Evolutionary conservation across 2,797 vertebrate species (phyloP), one percentile per base, ranked within the genome.

Genomic region (Emydoidea blandingii): DNA sequence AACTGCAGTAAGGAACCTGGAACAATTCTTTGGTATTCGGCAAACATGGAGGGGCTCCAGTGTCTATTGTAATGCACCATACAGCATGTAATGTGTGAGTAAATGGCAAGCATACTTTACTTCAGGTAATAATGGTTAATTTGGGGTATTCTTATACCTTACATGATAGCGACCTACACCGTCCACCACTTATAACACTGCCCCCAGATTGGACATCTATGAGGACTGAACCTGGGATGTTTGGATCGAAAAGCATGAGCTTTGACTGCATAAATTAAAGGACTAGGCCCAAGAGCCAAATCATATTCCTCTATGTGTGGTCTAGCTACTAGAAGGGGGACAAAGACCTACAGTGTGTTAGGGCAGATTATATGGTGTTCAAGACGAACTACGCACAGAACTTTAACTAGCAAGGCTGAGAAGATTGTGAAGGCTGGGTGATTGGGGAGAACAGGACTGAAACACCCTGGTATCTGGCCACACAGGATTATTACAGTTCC

Each of bases 41-140:
- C 54, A 54, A 83, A 29, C 31, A 7, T 23, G 54, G 0, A 0
- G 0, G 56, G 31, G 11, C 19, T 50, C 83, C 65, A 81, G 79
- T 4, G 6, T 44, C 85, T 56, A 72, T 3, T 2, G 0, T 1
- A 74, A 54, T 0, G 0, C 41, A 44, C 1, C 34, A 4, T 12
- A 2, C 2, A 1, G 6, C 37, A 87, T 14, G 25, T 53, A 14
- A 54, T 53, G 34, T 21, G 34, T 16, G 47, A 27, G 19, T 59
- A 59, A 59, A 68, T 68, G 72, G 23, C 27, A 29, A 31, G 31
- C 12, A 44, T 3, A 6, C n/a, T 2, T 72, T 27, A 6, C 54
- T 79, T 78, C 81, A 53, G 78, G 87, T 59, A 57, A 83, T 25
- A 4, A 7, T 0, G 52, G n/a, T 72, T 34, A 87, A 53, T 41